phyloP scores from a whole-genome alignment of 2,888 invertebrate genomes.

The Pantelozetes paolii region DNA sequence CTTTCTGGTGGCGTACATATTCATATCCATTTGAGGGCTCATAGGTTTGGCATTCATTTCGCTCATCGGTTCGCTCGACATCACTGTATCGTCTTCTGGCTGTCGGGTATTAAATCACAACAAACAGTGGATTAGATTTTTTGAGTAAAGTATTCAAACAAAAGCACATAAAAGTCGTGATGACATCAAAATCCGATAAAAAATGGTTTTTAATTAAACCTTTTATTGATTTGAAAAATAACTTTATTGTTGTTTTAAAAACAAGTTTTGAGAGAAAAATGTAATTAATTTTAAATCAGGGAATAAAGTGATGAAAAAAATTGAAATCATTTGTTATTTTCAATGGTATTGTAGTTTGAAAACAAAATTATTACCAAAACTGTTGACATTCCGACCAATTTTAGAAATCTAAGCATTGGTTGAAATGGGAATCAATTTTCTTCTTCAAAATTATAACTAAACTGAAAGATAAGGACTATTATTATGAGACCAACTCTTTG shows the following conservation, averaged over 20 bases:
- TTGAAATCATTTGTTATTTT: background rate
- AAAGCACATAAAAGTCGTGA: slow-evolving; percentile 7
- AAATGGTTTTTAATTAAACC: background rate
- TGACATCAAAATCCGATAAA: background rate
- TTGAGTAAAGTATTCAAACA: too few relatives aligned
- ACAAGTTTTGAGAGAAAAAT: background rate
- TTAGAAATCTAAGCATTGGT: slow-evolving; percentile 18
- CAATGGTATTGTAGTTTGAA: too few relatives aligned
- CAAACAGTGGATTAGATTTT: background rate
- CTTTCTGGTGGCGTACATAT: slow-evolving; percentile 48
- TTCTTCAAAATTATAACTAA: background rate
- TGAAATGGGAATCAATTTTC: background rate
- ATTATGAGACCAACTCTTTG: background rate
- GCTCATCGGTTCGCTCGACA: slow-evolving; percentile 9
- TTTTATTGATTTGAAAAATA: background rate
- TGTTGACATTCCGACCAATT: slow-evolving; percentile 22
- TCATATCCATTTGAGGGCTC: slow-evolving; percentile 45
- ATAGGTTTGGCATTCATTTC: slow-evolving; percentile 23
- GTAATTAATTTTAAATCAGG: too few relatives aligned
- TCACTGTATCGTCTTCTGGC: slow-evolving; percentile 41
- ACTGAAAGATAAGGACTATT: background rate
- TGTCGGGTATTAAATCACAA: background rate
- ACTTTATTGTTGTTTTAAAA: background rate
- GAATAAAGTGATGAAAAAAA: background rate
- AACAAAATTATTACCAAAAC: slow-evolving; percentile 32